Percentiles rank a stretch among this genome's conserved stretches.
These are phyloP conservation scores for Buphagus erythrorhynchus DNA, from an alignment of 2,797 vertebrate species.

Conservation along the genomic window DNA sequence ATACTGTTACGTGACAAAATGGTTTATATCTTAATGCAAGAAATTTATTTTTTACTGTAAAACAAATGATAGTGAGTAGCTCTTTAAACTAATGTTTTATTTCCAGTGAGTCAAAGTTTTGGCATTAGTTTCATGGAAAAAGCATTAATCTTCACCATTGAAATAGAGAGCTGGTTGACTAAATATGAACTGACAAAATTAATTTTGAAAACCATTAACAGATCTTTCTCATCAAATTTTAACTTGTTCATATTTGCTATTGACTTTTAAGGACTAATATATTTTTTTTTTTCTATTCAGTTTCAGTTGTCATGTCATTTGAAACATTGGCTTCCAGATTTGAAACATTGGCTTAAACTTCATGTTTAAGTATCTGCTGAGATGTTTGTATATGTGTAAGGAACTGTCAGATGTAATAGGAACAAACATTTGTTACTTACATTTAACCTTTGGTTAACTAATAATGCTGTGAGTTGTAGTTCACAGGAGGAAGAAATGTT, in stretches of 20 bases:
- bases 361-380: not conserved
- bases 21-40: conserved; percentile 65
- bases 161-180: conserved; percentile 71
- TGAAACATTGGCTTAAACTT: conserved; percentile 30
- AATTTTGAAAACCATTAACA: conserved; percentile 59
- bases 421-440: conserved; percentile 30
- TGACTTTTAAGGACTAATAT: conserved; percentile 43
- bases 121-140: conserved; percentile 78
- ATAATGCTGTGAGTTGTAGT: conserved; percentile 22
- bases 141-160: conserved; percentile 73
- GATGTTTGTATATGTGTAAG: not conserved
- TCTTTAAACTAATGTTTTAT: conserved; percentile 75
- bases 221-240: conserved; percentile 70
- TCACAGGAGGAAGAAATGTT: conserved; percentile 39
- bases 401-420: not conserved
- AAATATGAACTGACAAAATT: conserved; percentile 71
- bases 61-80: conserved; percentile 73
- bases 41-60: conserved; percentile 73
- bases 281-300: conserved; percentile 9
- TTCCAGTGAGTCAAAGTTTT: conserved; percentile 77
- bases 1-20: conserved; percentile 47
- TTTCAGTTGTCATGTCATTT: conserved; percentile 26
- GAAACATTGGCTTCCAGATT: conserved; percentile 44
- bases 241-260: conserved; percentile 54
- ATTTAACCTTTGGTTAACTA: conserved; percentile 57